Evolutionary conservation across 1,140 invertebrate genomes (phyloP), one percentile per base, ranked within the genome.

Genomic region (Ptiloglossa arizonensis): DNA sequence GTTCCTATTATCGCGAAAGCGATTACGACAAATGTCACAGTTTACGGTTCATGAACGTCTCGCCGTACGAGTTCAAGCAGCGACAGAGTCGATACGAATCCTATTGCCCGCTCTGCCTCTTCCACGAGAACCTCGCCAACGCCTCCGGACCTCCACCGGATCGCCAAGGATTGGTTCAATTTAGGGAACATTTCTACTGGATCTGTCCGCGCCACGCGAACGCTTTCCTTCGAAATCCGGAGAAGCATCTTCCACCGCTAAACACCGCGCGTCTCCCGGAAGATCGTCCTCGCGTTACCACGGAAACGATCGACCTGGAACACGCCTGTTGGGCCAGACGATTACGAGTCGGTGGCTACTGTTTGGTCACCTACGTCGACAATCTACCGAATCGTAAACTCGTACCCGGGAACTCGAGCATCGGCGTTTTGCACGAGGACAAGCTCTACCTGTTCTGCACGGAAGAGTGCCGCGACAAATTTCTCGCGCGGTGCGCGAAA

Each of bases 331-430:
- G 82, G 83, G 46, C 66, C 0, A 82, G 80, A 78, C 81, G 88
- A 59, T 79, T 93, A 32, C 92, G 92, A 64, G 91, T 93, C 86
- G 88, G 91, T 77, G 94, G 94, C 0, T 88, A 92, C 57, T 95
- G 95, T 84, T 89, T 94, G 3, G 94, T 95, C 0, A 94, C 93
- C 63, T 94, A 94, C 72, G 92, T 93, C 19, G 91, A 94, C 44
- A 90, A 92, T 77, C 83, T 93, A 57, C 93, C 93, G 11, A 79
- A 87, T 5, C 91, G 92, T 79, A 88, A 81, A 72, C 82, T 94
- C 32, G 82, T 89, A 24, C 88, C 81, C 29, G 94, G 94, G 13
- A 87, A 71, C 27, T 46, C 84, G 19, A 80, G 91, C 5, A 91
- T 89, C 50, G 93, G 91, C 15, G 90, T 91, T 27, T 64, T 82